Percentiles rank a stretch among this genome's conserved stretches.
phyloP scores from a whole-genome alignment of 2,113 vertebrate genomes.

The Bubo bubo region DNA sequence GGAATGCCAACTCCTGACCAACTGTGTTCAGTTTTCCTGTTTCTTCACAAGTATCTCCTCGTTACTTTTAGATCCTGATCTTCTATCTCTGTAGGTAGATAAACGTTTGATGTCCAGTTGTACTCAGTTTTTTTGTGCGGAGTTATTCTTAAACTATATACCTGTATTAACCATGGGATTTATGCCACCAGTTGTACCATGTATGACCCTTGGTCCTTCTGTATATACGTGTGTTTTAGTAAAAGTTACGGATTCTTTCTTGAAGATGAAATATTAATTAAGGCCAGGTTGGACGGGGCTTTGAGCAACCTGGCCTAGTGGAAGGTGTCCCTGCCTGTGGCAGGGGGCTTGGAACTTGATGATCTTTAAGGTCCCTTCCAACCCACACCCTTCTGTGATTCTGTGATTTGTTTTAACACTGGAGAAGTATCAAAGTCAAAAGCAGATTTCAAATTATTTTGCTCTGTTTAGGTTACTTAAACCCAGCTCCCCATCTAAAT shows the following conservation, averaged over 20 bases:
- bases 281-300: not conserved
- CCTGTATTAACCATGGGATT: not conserved
- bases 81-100: not conserved
- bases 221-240: not conserved
- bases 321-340: too few relatives aligned
- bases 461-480: not conserved
- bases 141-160: not conserved
- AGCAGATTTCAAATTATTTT: not conserved
- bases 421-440: not conserved
- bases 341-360: too few relatives aligned
- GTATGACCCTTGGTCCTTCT: not conserved
- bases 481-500: not conserved
- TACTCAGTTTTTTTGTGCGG: not conserved
- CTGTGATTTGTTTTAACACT: not conserved
- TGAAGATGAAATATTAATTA: not conserved
- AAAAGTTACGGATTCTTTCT: not conserved
- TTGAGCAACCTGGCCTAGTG: too few relatives aligned
- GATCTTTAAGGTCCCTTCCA: too few relatives aligned
- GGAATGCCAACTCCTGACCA: not conserved
- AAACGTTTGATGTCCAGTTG: not conserved
- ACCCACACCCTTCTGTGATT: too few relatives aligned
- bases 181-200: not conserved
- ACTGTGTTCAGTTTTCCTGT: not conserved
- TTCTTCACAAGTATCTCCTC: not conserved
- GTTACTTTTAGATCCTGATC: not conserved